phyloP scores from a whole-genome alignment of 2,113 vertebrate genomes.

The Callorhinus ursinus region DNA sequence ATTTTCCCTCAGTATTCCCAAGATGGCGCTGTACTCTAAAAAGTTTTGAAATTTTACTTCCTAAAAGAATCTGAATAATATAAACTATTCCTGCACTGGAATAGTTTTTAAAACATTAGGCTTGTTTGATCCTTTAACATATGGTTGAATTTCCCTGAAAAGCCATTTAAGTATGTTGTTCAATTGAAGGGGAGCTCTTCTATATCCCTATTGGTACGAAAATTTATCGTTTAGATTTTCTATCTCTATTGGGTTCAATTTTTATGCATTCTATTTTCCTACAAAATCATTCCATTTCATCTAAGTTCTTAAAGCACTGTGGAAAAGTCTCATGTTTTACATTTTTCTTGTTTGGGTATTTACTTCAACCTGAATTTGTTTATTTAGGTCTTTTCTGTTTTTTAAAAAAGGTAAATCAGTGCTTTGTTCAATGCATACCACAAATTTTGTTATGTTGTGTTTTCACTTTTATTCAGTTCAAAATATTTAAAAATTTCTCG shows the following conservation, averaged over 20 bases:
- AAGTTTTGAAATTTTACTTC: not conserved
- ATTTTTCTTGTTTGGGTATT: not conserved
- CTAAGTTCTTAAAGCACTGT: not conserved
- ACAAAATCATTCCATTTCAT: not conserved
- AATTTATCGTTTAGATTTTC: not conserved
- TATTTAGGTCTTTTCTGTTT: not conserved
- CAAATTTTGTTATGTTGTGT: not conserved
- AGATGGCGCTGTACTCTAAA: not conserved
- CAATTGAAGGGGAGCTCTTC: not conserved
- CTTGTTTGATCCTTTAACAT: not conserved
- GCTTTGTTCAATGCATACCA: not conserved
- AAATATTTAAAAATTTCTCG: not conserved
- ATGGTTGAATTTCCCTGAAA: not conserved
- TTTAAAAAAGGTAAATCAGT: not conserved
- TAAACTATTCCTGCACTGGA: not conserved
- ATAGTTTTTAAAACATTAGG: not conserved
- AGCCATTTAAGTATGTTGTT: not conserved
- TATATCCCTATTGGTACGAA: not conserved
- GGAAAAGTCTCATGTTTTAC: not conserved
- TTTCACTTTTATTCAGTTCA: not conserved
- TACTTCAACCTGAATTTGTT: not conserved
- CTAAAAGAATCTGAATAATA: not conserved
- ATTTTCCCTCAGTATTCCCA: not conserved
- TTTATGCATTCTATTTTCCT: not conserved
- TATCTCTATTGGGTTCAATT: not conserved